Evolutionary conservation across 2,888 invertebrate genomes (phyloP).

Genomic region (Ditula angustiorana): DNA sequence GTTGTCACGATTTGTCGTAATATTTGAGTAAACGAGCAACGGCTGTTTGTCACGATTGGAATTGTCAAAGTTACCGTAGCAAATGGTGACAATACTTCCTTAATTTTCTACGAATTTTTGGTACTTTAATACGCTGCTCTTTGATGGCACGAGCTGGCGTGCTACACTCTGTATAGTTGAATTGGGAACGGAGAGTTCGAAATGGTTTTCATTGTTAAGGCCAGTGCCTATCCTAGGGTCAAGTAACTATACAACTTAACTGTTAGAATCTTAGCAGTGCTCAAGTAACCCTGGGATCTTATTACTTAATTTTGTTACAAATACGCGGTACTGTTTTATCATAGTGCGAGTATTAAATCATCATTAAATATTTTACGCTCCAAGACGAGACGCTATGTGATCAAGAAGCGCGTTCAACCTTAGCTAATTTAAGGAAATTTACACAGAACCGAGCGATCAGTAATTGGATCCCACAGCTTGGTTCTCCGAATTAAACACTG

Average conservation of each 20-base stretch:
- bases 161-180: not conserved
- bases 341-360: constrained; percentile 53
- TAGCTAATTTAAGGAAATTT: constrained; percentile 66
- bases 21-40: constrained; percentile 28
- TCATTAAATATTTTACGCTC: constrained; percentile 67
- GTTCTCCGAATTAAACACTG: constrained; percentile 43
- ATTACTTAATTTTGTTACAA: constrained; percentile 24
- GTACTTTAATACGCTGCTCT: not conserved
- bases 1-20: constrained; percentile 32
- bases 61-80: constrained; percentile 27
- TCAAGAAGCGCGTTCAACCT: constrained; percentile 64
- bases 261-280: not conserved
- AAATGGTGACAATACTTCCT: constrained; percentile 7
- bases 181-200: not conserved
- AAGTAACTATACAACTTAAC: not conserved
- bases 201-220: constrained; percentile 6
- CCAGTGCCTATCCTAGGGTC: constrained; percentile 11
- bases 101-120: constrained; percentile 16
- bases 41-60: constrained; percentile 30
- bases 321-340: constrained; percentile 15
- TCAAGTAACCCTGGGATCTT: constrained; percentile 1
- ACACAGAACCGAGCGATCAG: constrained; percentile 58
- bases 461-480: constrained; percentile 58
- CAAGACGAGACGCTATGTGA: constrained; percentile 59
- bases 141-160: constrained; percentile 36